Conservation (phyloP, 2,113 vertebrate genomes). For the Sclerurus mexicanus region DNA sequence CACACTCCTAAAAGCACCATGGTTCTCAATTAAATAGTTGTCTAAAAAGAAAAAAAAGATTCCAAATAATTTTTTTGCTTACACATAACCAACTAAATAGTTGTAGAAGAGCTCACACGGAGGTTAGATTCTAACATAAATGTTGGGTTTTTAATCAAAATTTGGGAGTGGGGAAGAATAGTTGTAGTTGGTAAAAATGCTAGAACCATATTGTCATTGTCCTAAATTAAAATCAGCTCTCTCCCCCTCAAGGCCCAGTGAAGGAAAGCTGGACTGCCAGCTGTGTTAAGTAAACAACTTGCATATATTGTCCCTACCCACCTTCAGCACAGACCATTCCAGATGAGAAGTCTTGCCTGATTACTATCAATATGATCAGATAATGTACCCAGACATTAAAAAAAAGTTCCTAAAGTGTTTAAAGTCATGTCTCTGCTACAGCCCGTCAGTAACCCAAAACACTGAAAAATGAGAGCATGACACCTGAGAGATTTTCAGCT, state of each 20-base stretch:
- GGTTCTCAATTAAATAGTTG: not conserved
- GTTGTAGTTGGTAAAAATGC: not conserved
- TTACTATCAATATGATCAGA: not conserved
- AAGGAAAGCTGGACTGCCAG: not conserved
- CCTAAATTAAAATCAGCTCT: not conserved
- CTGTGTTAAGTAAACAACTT: not conserved
- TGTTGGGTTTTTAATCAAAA: slow-evolving; percentile 43
- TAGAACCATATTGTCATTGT: not conserved
- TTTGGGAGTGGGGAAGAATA: not conserved
- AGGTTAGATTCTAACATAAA: slow-evolving; percentile 39
- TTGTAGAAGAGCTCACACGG: not conserved
- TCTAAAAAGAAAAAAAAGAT: not conserved
- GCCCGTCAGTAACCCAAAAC: not conserved
- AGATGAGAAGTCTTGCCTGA: not conserved
- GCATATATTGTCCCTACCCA: not conserved
- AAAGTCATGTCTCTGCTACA: not conserved
- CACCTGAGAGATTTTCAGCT: not conserved
- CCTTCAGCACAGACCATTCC: not conserved
- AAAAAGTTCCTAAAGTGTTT: not conserved
- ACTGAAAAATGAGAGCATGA: not conserved
- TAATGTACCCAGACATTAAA: fast-evolving
- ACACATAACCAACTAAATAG: not conserved
- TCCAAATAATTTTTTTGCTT: not conserved
- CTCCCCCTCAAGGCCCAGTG: not conserved
- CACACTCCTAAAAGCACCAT: not conserved